phyloP scores from a whole-genome alignment of 2,797 vertebrate species.

The Sebastes diploproa region DNA sequence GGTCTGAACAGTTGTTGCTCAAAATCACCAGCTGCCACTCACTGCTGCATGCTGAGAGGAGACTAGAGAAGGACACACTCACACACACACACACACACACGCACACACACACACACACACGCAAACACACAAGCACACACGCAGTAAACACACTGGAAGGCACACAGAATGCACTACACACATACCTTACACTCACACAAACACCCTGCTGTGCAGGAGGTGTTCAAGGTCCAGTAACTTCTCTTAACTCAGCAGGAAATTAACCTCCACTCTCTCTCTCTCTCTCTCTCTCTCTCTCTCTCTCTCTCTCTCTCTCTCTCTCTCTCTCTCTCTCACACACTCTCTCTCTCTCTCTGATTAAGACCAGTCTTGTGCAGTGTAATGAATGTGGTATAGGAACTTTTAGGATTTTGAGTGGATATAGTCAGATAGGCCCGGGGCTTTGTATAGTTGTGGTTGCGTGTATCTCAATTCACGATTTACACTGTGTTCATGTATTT shows the following conservation, averaged over 20 bases:
- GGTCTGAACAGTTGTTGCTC: slow-evolving; percentile 55
- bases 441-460: neutral
- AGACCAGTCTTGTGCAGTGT: no score
- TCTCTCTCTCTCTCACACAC: neutral
- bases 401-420: no score
- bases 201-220: slow-evolving; percentile 41
- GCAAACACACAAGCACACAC: neutral
- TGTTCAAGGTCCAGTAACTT: slow-evolving; percentile 55
- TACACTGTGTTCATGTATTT: neutral
- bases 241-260: slow-evolving; percentile 70
- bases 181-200: neutral
- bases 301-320: neutral
- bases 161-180: no score
- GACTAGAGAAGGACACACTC: slow-evolving; percentile 24
- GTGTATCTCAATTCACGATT: neutral
- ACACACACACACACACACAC: neutral
- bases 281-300: slow-evolving; percentile 22
- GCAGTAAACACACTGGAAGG: no score
- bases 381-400: no score
- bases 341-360: no score
- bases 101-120: neutral
- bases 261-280: slow-evolving; percentile 28
- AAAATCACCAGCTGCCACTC: slow-evolving; percentile 76
- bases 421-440: neutral
- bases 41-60: slow-evolving; percentile 55